These are phyloP conservation scores for Psophia crepitans DNA, from an alignment of 2,113 vertebrate species.

Conservation along the genomic window DNA sequence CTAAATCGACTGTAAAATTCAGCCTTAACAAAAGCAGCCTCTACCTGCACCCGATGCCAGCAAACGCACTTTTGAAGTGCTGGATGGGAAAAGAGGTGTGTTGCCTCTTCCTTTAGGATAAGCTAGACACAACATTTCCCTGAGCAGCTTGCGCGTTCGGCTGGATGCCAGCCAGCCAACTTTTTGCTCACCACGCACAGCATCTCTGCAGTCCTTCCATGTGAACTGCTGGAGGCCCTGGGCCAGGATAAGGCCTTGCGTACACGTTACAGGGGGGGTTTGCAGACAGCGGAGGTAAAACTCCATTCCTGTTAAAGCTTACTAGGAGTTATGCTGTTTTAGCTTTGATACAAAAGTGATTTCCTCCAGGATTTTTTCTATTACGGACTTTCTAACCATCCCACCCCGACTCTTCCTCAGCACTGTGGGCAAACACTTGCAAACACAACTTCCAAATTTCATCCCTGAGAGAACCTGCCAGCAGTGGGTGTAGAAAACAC, in stretches of 20 bases:
- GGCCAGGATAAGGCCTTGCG: neutral
- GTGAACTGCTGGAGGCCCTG: neutral
- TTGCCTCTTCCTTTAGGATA: neutral
- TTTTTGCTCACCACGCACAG: rapidly evolving
- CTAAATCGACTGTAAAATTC: neutral
- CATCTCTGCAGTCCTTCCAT: neutral
- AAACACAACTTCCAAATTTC: neutral
- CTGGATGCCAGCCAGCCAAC: neutral
- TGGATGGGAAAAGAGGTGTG: neutral
- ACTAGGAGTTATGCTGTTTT: neutral
- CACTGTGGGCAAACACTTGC: rapidly evolving
- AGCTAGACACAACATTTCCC: neutral
- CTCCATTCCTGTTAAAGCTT: neutral
- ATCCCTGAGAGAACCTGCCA: neutral
- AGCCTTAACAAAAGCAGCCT: rapidly evolving
- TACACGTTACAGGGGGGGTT: neutral
- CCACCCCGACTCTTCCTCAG: rapidly evolving
- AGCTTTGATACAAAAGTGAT: neutral
- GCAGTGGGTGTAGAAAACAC: neutral
- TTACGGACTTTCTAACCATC: neutral
- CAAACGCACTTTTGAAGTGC: neutral
- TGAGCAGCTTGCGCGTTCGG: neutral
- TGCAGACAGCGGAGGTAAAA: neutral
- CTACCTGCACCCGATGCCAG: neutral
- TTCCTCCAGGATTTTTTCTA: neutral